phyloP scores from a whole-genome alignment of 2,113 vertebrate genomes.

The Scalopus aquaticus region DNA sequence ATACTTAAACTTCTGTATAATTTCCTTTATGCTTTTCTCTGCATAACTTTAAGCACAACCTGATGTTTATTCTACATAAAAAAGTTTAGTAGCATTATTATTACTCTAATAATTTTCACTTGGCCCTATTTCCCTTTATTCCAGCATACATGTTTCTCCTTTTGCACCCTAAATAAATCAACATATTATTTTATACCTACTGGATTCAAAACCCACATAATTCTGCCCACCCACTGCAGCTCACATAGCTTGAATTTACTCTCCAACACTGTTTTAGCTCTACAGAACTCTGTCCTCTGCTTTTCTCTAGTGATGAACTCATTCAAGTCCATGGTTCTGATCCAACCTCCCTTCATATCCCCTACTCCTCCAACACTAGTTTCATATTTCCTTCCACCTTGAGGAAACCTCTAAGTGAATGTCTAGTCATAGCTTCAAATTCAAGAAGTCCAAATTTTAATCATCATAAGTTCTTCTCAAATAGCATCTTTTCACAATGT shows the following conservation, averaged over 20 bases:
- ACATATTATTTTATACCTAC: background rate
- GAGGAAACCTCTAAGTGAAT: background rate
- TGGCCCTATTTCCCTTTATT: background rate
- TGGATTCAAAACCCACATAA: background rate
- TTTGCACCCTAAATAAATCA: background rate
- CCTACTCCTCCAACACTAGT: background rate
- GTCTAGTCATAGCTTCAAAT: background rate
- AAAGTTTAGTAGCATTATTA: background rate
- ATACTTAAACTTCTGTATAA: background rate
- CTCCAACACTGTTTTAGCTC: background rate
- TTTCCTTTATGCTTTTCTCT: background rate
- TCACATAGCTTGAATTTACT: background rate
- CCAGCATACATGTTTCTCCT: background rate
- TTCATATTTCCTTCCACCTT: background rate
- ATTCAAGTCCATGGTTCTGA: background rate
- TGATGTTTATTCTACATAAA: background rate
- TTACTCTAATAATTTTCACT: background rate
- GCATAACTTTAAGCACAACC: background rate
- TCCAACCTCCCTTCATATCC: background rate
- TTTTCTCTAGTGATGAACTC: background rate
- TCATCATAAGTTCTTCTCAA: background rate
- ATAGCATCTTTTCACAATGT: background rate
- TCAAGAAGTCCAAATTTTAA: background rate
- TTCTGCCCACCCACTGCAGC: background rate
- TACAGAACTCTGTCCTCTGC: background rate